A percentile compares a stretch with the other conserved stretches of the same genome.
Evolutionary conservation across 2,113 vertebrate species (phyloP).

Genomic region (Eulemur macaco): DNA sequence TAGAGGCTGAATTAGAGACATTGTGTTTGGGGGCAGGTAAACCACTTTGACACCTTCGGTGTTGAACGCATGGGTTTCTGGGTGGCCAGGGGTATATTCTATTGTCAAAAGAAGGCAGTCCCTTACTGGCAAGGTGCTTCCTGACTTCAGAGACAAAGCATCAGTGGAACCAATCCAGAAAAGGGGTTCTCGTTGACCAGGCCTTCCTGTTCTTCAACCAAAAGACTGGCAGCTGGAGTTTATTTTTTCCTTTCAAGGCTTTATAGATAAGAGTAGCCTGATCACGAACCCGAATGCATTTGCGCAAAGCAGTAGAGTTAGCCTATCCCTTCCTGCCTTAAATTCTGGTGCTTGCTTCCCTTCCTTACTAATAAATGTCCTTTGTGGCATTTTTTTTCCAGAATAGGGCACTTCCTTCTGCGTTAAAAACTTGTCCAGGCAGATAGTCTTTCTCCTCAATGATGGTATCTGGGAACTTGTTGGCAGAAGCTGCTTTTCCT

Average conservation of each 20-base stretch:
- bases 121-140: background rate
- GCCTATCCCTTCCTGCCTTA: background rate
- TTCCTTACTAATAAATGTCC: background rate
- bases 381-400: background rate
- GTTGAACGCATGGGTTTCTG: background rate
- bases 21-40: background rate
- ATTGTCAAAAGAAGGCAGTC: background rate
- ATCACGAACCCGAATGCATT: background rate
- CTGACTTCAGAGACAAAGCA: background rate
- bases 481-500: background rate
- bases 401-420: background rate
- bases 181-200: background rate
- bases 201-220: background rate
- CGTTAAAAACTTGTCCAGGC: background rate
- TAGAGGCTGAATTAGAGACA: background rate
- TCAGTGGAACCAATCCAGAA: background rate
- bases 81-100: background rate
- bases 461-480: background rate
- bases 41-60: background rate
- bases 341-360: background rate
- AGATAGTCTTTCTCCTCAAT: background rate
- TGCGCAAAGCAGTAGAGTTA: background rate
- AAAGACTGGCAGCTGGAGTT: background rate
- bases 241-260: background rate
- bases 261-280: background rate